Evolutionary conservation across 2,797 vertebrate genomes (phyloP), one percentile per base, ranked within the genome.

Genomic region (Melanotaenia pygmaea): DNA sequence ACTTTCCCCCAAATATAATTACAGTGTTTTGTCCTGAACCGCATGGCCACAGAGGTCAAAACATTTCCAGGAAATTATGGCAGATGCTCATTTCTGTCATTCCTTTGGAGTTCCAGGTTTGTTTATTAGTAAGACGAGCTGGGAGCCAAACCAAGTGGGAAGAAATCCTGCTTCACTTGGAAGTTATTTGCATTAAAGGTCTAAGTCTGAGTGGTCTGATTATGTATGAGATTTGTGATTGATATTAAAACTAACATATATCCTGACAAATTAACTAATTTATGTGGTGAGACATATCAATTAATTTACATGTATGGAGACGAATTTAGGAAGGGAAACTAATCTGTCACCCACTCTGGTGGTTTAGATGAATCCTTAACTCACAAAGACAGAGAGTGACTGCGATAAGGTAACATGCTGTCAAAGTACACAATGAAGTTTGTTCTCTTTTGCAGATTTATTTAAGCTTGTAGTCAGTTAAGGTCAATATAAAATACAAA

Each of bases 1-100:
- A 40, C 50, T n/a, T 61, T 47, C 32, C 2, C 53, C 58, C 34
- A 68, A 67, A 70, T 77, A 72, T 80, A 76, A 84, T 84, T 80
- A 77, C 63, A 61, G 73, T 47, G 69, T 71, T 50, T 67, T 38
- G 20, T 80, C 74, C 68, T 37, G 13, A 51, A 61, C 76, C 76
- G 24, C 66, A 51, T 3, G 38, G 60, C 64, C 32, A 54, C 72
- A 20, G 75, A 68, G 43, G 73, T 81, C 72, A 56, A 74, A 72
- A 62, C 67, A 51, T 45, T 70, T 69, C 65, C 61, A 62, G 69
- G 13, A 62, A 67, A 61, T 68, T 51, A 43, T 6, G n/a, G 59
- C 45, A 35, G 63, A 38, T 54, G 54, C 66, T 73, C 72, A 59
- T 74, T 67, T 61, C 38, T 40, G 12, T 57, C 72, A 54, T 80